A percentile compares a stretch with the other conserved stretches of the same genome.
Conservation (phyloP, 2,888 invertebrate species). For the Meteorus colon region DNA sequence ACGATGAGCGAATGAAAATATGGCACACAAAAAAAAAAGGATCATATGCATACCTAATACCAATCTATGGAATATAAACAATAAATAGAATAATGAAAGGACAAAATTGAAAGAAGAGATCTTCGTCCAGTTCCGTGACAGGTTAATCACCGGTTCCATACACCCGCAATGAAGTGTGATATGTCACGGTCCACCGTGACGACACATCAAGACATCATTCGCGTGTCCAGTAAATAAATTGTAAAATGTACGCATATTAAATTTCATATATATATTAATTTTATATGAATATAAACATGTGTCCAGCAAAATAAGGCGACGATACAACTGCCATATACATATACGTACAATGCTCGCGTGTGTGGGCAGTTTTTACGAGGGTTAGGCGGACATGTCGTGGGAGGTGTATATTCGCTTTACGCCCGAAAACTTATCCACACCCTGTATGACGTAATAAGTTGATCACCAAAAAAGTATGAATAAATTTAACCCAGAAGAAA, state of each 20-base stretch:
- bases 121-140: constrained; percentile 46
- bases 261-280: not conserved
- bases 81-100: constrained; percentile 28
- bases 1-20: constrained; percentile 34
- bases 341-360: constrained; percentile 36
- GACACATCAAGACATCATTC: constrained; percentile 67
- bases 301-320: too few relatives aligned
- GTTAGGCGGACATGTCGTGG: constrained; percentile 60
- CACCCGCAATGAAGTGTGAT: constrained; percentile 9
- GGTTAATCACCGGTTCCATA: constrained; percentile 54
- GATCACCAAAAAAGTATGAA: not conserved
- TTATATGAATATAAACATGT: not conserved
- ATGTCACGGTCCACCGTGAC: constrained; percentile 47
- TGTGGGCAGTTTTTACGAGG: constrained; percentile 65
- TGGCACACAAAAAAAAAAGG: constrained; percentile 29
- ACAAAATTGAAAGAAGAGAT: constrained; percentile 36
- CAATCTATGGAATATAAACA: not conserved
- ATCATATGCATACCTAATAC: not conserved
- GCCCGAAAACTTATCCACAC: constrained; percentile 32
- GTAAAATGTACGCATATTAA: not conserved
- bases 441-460: constrained; percentile 10
- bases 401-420: constrained; percentile 44
- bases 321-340: not conserved
- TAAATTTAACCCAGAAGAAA: not conserved
- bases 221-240: constrained; percentile 47